phyloP scores from a whole-genome alignment of 2,797 vertebrate genomes.

The Catamblyrhynchus diadema region DNA sequence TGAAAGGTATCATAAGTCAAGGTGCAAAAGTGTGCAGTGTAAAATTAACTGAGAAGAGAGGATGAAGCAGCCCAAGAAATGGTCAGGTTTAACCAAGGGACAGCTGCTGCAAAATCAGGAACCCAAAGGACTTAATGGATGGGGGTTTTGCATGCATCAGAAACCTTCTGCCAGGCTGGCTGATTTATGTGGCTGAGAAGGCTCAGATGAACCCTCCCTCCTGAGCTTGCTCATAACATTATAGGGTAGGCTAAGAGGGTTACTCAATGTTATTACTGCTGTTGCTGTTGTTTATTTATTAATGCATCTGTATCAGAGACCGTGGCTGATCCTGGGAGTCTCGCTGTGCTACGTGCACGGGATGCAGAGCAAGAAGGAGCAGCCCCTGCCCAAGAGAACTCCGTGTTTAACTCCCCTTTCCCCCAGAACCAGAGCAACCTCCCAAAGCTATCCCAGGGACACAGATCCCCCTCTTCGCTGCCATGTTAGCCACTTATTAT shows the following conservation, averaged over 20 bases:
- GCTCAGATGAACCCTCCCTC: slow-evolving; percentile 30
- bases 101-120: slow-evolving; percentile 8
- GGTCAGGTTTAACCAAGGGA: slow-evolving; percentile 27
- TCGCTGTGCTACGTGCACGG: neutral
- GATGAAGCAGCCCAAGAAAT: slow-evolving; percentile 3
- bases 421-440: neutral
- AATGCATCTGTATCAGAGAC: slow-evolving; percentile 39
- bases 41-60: slow-evolving; percentile 50
- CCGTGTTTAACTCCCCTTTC: neutral
- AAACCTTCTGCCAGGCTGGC: neutral
- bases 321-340: slow-evolving; percentile 4
- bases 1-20: slow-evolving; percentile 62
- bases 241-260: slow-evolving; percentile 56
- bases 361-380: slow-evolving; percentile 13
- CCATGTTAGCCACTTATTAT: slow-evolving; percentile 65
- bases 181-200: slow-evolving; percentile 41
- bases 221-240: slow-evolving; percentile 51
- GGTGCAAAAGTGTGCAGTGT: neutral
- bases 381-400: neutral
- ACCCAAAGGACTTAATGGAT: neutral
- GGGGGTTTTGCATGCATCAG: neutral
- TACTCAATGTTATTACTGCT: slow-evolving; percentile 60
- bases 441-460: neutral
- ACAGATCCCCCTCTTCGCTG: neutral
- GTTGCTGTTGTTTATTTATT: slow-evolving; percentile 66